Evolutionary conservation across 92 coral and sea anemone species (phyloP), one percentile per base, ranked within the genome.

Genomic region (Zoanthus gigantus): DNA sequence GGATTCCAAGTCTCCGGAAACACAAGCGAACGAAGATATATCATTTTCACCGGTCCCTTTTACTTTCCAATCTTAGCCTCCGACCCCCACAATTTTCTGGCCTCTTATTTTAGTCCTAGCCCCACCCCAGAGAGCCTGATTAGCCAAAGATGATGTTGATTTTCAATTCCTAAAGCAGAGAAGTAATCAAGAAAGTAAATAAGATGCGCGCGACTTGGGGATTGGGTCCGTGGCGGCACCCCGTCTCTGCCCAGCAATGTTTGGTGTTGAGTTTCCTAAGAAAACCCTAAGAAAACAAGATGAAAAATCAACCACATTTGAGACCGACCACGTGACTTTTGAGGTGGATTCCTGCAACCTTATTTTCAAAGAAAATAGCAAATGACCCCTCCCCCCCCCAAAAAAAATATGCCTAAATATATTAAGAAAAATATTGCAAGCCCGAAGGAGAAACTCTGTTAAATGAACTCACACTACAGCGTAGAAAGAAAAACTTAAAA

Each of bases 31-130:
- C 69, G 69, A 63, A 63, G 69, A 63, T 63, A 63, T 63, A 17
- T 63, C 69, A 17, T 63, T 63, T 63, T 63, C 31, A 63, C 69
- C 69, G 31, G 69, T 63, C 69, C 31, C 69, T 63, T 63, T 63
- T 63, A 63, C 31, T n/a, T 63, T 63, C 69, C 69, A 63, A 63
- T 63, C 69, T 63, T 63, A n/a, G 69, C 69, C 69, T 63, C 69
- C 31, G 69, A 63, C 69, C 69, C 69, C 69, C 32, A 63, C 31
- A 63, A n/a, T 63, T 63, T 63, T 63, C 69, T 63, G 31, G 69
- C 69, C 31, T n/a, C 69, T 63, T 63, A 63, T 63, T 63, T 63
- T 63, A 63, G 69, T 63, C 69, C 69, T 61, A 61, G 69, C 29
- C 69, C 31, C 31, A 9, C 66, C 66, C 17, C 66, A 3, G n/a